phyloP scores from a whole-genome alignment of 2,888 invertebrate species.

The Ormia ochracea region DNA sequence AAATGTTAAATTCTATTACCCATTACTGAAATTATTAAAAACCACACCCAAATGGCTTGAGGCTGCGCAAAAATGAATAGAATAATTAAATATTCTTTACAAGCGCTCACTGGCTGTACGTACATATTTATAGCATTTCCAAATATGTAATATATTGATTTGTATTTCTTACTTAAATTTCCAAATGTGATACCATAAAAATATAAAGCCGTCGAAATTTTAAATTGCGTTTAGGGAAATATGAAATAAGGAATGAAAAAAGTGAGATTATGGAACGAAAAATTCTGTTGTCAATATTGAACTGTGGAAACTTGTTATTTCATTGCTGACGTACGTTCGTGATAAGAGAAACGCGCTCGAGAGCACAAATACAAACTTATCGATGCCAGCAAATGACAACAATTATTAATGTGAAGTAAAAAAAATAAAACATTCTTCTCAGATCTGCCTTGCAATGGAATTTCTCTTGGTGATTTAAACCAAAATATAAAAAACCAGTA shows the following conservation, averaged over 20 bases:
- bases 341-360: conserved; percentile 30
- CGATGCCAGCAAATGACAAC: neutral
- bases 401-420: neutral
- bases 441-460: conserved; percentile 34
- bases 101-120: neutral
- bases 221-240: too few relatives aligned
- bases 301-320: conserved; percentile 52
- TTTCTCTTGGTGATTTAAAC: conserved; percentile 18
- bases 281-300: conserved; percentile 17
- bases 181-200: too few relatives aligned
- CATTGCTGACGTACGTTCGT: conserved; percentile 60
- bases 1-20: conserved; percentile 14
- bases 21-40: conserved; percentile 19
- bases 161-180: too few relatives aligned
- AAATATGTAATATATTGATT: too few relatives aligned
- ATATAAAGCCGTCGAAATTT: too few relatives aligned
- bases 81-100: conserved; percentile 18
- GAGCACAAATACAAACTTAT: conserved; percentile 1
- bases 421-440: conserved; percentile 19
- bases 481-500: neutral
- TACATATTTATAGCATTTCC: neutral
- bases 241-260: too few relatives aligned
- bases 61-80: conserved; percentile 28
- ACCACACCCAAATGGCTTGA: conserved; percentile 50
- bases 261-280: conserved; percentile 16